Conservation (phyloP, 2,888 invertebrate genomes). For the Ligdia adustata region DNA sequence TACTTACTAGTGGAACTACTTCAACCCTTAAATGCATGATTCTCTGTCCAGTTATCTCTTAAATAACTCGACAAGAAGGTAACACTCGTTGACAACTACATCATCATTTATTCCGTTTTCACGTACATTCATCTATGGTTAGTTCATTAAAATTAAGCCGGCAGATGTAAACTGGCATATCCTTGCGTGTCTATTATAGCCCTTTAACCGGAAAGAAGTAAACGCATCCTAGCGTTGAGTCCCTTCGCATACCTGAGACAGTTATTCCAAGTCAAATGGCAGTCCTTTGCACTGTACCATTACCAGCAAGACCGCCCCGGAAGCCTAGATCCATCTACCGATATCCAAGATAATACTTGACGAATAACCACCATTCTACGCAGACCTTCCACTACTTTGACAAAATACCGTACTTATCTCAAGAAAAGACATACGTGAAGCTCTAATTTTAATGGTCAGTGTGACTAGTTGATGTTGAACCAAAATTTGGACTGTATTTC, state of each 20-base stretch:
- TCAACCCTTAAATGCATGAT: too few species aligned
- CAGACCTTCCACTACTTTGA: slow-evolving; percentile 37
- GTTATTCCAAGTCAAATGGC: slow-evolving; percentile 20
- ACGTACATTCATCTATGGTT: too few species aligned
- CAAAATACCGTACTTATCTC: slow-evolving; percentile 34
- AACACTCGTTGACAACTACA: too few species aligned
- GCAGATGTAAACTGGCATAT: too few species aligned
- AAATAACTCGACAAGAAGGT: too few species aligned
- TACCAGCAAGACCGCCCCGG: slow-evolving; percentile 39
- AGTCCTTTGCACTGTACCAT: slow-evolving; percentile 32
- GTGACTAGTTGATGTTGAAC: background rate
- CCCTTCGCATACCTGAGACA: background rate
- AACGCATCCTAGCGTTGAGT: background rate
- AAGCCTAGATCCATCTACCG: slow-evolving; percentile 47
- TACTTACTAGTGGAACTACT: too few species aligned
- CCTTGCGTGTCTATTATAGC: too few species aligned
- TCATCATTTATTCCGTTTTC: too few species aligned
- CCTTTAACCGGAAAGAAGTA: too few species aligned
- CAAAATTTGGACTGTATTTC: slow-evolving; percentile 2
- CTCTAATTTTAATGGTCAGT: slow-evolving; percentile 37
- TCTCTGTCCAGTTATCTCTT: too few species aligned
- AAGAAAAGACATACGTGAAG: slow-evolving; percentile 18
- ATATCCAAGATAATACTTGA: slow-evolving; percentile 46
- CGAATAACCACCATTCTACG: slow-evolving; percentile 39
- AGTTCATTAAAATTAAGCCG: too few species aligned